These are phyloP conservation scores for Chloroceryle amazona DNA, from an alignment of 2,797 vertebrate species.

Conservation along the genomic window DNA sequence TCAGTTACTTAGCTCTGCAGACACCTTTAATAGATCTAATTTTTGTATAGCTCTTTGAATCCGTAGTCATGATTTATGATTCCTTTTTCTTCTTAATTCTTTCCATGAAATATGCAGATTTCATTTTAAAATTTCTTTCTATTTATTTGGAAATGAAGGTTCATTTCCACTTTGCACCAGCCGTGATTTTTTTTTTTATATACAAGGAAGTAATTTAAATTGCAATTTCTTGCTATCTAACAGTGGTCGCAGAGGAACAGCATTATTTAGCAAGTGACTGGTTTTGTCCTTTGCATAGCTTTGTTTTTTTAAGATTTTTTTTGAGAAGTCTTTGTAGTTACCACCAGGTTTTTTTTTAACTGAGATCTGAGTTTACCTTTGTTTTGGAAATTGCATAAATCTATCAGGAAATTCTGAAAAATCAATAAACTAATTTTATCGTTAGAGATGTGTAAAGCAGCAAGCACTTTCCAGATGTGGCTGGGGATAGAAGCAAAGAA, in stretches of 20 bases:
- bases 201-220: slow-evolving; percentile 23
- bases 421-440: slow-evolving; percentile 92
- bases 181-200: slow-evolving; percentile 15
- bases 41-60: slow-evolving; percentile 30
- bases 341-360: slow-evolving; percentile 69
- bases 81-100: slow-evolving; percentile 63
- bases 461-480: slow-evolving; percentile 90
- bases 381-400: slow-evolving; percentile 88
- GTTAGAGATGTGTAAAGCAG: slow-evolving; percentile 88
- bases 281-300: slow-evolving; percentile 13
- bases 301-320: slow-evolving; percentile 72
- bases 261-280: slow-evolving; percentile 21
- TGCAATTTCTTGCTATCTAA: neutral
- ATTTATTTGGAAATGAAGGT: slow-evolving; percentile 61
- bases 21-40: slow-evolving; percentile 2
- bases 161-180: slow-evolving; percentile 44
- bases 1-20: neutral
- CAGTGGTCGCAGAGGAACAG: slow-evolving; percentile 8
- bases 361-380: slow-evolving; percentile 80
- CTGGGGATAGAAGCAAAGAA: slow-evolving; percentile 82
- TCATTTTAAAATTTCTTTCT: slow-evolving; percentile 60
- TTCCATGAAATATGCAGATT: slow-evolving; percentile 28
- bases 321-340: slow-evolving; percentile 77
- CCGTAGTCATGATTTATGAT: neutral
- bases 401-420: slow-evolving; percentile 86